These are phyloP conservation scores for Megalops atlanticus DNA, from an alignment of 2,113 vertebrate species.

Conservation along the genomic window DNA sequence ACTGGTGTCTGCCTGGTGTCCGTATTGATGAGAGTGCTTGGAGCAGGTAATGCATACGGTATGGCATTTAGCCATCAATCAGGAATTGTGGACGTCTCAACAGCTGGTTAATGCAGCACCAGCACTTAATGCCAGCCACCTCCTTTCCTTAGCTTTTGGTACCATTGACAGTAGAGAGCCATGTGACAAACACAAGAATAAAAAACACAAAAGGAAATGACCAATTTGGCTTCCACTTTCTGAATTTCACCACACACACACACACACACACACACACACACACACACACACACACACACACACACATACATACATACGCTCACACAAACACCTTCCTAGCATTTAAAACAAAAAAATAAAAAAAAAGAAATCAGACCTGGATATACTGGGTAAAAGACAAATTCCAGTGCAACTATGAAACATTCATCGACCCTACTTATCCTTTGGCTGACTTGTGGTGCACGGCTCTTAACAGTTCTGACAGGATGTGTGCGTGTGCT, in stretches of 20 bases:
- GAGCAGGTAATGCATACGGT: not conserved
- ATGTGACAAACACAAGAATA: not conserved
- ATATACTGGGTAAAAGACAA: not conserved
- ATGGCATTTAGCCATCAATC: not conserved
- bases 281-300: not conserved
- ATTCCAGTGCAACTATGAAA: not conserved
- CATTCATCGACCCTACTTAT: not conserved
- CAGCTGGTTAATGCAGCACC: not conserved
- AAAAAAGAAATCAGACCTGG: not conserved
- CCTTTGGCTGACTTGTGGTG: not conserved
- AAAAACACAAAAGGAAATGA: not conserved
- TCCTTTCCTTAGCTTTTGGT: not conserved
- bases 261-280: not conserved
- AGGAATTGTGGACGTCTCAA: not conserved
- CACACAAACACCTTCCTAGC: not conserved
- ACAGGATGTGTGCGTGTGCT: not conserved
- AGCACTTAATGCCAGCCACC: not conserved
- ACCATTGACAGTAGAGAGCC: not conserved
- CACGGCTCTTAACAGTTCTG: not conserved
- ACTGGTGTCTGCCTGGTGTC: too few relatives aligned
- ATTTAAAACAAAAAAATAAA: not conserved
- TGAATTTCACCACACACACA: not conserved
- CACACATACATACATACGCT: not conserved
- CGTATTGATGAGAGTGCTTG: not conserved
- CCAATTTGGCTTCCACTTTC: conserved; percentile 5